A percentile compares a stretch with the other conserved stretches of the same genome.
phyloP scores from a whole-genome alignment of 2,888 invertebrate species.

The Hemithea aestivaria region DNA sequence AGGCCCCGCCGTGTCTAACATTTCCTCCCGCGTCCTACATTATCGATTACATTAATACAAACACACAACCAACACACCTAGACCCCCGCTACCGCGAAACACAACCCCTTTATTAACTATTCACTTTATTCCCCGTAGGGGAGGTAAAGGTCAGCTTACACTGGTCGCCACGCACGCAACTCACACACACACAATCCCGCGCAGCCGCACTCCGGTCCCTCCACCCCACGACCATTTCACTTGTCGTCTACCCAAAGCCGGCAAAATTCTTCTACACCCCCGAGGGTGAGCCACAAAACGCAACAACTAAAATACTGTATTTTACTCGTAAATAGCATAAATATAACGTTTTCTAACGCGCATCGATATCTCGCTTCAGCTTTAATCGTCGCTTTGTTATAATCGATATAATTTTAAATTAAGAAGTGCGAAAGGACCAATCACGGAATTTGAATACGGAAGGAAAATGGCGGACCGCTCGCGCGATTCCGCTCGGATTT shows the following conservation, averaged over 20 bases:
- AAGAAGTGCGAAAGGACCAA: conserved; percentile 34
- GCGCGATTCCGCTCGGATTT: conserved; percentile 43
- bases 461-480: conserved; percentile 63
- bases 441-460: conserved; percentile 40
- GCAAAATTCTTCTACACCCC: conserved; percentile 72
- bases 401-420: conserved; percentile 24
- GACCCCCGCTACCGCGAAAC: conserved; percentile 45
- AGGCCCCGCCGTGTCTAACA: conserved; percentile 68
- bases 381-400: conserved; percentile 48
- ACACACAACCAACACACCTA: conserved; percentile 36
- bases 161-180: conserved; percentile 57
- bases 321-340: conserved; percentile 34
- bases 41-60: conserved; percentile 74
- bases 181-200: conserved; percentile 63
- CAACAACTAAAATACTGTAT: conserved; percentile 56
- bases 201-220: conserved; percentile 51
- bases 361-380: conserved; percentile 46
- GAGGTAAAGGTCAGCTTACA: conserved; percentile 40
- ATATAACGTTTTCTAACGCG: conserved; percentile 34
- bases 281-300: conserved; percentile 63
- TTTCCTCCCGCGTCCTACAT: conserved; percentile 66
- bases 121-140: conserved; percentile 28
- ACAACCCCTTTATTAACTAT: conserved; percentile 30
- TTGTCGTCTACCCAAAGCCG: conserved; percentile 57
- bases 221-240: conserved; percentile 70